Base-by-base conservation (phyloP, 2,113 vertebrate genomes). In the Apus apus region DNA sequence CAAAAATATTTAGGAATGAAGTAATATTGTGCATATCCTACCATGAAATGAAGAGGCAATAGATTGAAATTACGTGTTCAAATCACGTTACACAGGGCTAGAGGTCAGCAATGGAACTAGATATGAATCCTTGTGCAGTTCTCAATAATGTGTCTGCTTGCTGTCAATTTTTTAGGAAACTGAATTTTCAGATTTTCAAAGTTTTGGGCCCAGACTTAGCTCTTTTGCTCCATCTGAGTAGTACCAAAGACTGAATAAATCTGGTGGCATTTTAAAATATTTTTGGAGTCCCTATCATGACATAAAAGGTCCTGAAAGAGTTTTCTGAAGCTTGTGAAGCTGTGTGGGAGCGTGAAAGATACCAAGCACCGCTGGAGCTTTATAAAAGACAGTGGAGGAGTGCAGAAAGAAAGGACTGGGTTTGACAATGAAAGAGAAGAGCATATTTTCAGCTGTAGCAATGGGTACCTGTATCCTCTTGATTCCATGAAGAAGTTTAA, bases 271-370 rank as follows among this genome's bases (percentile, higher is more conserved):
- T 87, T 71, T 20, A 13, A 91, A 85, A 10, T 21, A 5, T 1
- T 92, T 74, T 38, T 72, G 29, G 27, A 85, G 29, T 61, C 30
- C n/a, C n/a, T n/a, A n/a, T n/a, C n/a, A 70, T 11, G 15, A 61
- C 58, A 70, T 40, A 88, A 56, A 12, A 60, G 29, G 45, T 11
- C 27, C 62, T 72, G 45, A 66, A n/a, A n/a, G 27, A n/a, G 13
- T 67, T 89, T 89, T 81, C 61, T 87, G 73, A 87, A 13, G 25
- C 71, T 84, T 78, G 34, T 72, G 43, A 88, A 90, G 40, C 23
- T 2, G 1, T 2, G 6, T 45, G 25, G 29, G 27, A 87, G 16
- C 0, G 0, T 4, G 34, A 73, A 65, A 71, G 6, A 16, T 53
- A 87, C 30, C 14, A 64, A n/a, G 11, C 36, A n/a, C 25, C 13